Evolutionary conservation across 2,113 vertebrate species (phyloP).

Genomic region (Bos indicus): DNA sequence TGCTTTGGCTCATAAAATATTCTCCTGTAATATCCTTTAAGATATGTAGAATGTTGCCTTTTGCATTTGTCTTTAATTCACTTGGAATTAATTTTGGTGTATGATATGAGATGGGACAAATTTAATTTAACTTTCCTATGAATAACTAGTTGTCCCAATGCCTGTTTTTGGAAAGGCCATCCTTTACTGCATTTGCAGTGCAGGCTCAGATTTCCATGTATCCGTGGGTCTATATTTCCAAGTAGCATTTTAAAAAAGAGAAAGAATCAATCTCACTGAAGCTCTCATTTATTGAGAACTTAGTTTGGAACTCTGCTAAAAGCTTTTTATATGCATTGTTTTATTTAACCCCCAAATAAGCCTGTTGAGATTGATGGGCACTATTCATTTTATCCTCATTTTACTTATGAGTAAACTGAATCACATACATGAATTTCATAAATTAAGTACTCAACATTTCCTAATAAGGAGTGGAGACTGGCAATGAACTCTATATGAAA

Average conservation of each 20-base stretch:
- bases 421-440: not conserved
- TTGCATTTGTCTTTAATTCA: not conserved
- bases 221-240: not conserved
- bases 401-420: not conserved
- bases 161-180: not conserved
- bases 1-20: not conserved
- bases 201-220: not conserved
- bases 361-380: not conserved
- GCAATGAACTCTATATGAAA: not conserved
- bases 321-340: not conserved
- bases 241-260: not conserved
- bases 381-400: not conserved
- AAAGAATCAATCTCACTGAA: not conserved
- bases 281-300: not conserved
- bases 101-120: not conserved
- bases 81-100: not conserved
- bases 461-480: not conserved
- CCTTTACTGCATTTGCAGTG: not conserved
- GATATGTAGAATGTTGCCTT: not conserved
- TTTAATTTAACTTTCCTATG: not conserved
- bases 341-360: not conserved
- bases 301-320: not conserved
- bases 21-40: not conserved
- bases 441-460: not conserved
- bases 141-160: not conserved